Conservation (phyloP, 2,797 vertebrate genomes). For the Fratercula arctica region DNA sequence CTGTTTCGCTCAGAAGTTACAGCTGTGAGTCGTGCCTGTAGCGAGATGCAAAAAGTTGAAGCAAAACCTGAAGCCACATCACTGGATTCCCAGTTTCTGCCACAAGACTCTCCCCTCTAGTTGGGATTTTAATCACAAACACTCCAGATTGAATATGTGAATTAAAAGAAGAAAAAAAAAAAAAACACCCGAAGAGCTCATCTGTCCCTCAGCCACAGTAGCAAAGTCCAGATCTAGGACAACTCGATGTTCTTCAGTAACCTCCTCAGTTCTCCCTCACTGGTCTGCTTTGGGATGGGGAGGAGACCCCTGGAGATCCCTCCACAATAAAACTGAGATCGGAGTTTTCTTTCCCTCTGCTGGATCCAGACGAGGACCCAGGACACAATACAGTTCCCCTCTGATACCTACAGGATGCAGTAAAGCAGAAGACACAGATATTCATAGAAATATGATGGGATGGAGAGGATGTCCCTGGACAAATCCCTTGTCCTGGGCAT, state of each 20-base stretch:
- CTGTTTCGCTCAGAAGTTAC: not conserved
- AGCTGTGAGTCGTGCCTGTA: not conserved
- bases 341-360: not conserved
- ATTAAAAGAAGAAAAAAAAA: not conserved
- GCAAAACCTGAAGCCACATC: constrained; percentile 27
- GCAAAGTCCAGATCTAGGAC: not conserved
- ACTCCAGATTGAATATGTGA: not conserved
- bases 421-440: not conserved
- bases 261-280: not conserved
- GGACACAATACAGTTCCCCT: not conserved
- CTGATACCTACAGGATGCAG: not conserved
- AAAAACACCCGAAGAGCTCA: not conserved
- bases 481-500: not conserved
- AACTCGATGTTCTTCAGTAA: not conserved
- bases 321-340: not conserved
- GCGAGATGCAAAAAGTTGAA: not conserved
- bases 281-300: not conserved
- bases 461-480: too few species aligned
- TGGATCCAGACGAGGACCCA: not conserved
- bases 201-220: not conserved
- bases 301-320: not conserved
- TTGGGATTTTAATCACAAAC: not conserved
- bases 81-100: constrained; percentile 5
- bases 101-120: not conserved
- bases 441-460: not conserved